Evolutionary conservation across 2,888 invertebrate species (phyloP).

Genomic region (Cerastis rubricosa): DNA sequence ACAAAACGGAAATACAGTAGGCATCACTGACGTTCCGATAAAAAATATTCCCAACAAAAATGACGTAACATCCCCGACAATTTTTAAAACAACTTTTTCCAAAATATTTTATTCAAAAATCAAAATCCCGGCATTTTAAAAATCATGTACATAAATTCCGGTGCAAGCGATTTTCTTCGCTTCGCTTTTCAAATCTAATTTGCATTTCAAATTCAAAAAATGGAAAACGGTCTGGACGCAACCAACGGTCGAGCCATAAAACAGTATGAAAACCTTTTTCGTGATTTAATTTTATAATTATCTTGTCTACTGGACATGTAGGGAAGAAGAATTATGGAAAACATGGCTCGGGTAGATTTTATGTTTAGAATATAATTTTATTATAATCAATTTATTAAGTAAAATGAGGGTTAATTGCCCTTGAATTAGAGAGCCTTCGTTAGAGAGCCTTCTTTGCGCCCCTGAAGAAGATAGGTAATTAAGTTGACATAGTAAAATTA

Average conservation of each 20-base stretch:
- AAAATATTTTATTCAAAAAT: slow-evolving; percentile 48
- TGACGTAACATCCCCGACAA: neutral
- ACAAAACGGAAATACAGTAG: neutral
- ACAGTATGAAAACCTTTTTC: slow-evolving; percentile 60
- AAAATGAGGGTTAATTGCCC: neutral
- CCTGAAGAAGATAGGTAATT: too few relatives aligned
- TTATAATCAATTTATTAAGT: slow-evolving; percentile 1
- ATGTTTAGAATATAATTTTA: slow-evolving; percentile 18
- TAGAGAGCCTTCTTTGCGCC: neutral
- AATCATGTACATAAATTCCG: slow-evolving; percentile 58
- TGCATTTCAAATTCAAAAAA: slow-evolving; percentile 71
- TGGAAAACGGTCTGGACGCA: slow-evolving; percentile 66
- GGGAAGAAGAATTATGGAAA: slow-evolving; percentile 6
- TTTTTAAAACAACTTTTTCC: slow-evolving; percentile 38
- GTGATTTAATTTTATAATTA: slow-evolving; percentile 74
- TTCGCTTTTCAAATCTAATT: slow-evolving; percentile 65
- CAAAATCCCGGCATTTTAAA: slow-evolving; percentile 45
- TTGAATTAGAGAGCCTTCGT: neutral
- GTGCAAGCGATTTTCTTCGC: slow-evolving; percentile 59
- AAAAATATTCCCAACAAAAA: neutral
- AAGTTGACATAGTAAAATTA: too few relatives aligned
- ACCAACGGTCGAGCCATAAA: slow-evolving; percentile 54
- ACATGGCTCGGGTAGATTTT: slow-evolving; percentile 1
- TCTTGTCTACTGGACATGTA: slow-evolving; percentile 64
- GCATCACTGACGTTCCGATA: neutral